Evolutionary conservation across 2,113 vertebrate genomes (phyloP).

Genomic region (Columbina picui): DNA sequence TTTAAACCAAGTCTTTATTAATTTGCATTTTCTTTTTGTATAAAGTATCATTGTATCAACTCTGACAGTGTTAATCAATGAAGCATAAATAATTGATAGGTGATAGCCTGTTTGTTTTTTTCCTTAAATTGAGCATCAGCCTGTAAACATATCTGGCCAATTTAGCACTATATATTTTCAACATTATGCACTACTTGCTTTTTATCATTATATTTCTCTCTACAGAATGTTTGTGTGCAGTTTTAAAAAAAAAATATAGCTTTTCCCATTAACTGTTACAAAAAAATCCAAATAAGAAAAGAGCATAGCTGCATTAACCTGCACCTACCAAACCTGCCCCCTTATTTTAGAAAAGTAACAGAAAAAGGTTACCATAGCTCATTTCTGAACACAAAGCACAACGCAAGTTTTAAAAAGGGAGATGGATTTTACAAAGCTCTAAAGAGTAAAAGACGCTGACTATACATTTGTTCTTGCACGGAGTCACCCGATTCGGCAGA

Average conservation of each 20-base stretch:
- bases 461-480: not conserved
- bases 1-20: not conserved
- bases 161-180: not conserved
- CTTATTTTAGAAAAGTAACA: not conserved
- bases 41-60: not conserved
- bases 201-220: not conserved
- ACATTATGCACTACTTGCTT: not conserved
- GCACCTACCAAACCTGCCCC: not conserved
- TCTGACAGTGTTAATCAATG: slow-evolving; percentile 4
- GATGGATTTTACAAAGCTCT: not conserved
- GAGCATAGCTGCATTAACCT: not conserved
- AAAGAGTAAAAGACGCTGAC: not conserved
- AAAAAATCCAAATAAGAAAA: not conserved
- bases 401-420: not conserved
- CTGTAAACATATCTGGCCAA: not conserved
- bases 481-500: not conserved
- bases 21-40: not conserved
- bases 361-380: not conserved
- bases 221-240: not conserved
- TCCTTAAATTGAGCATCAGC: not conserved
- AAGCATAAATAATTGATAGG: not conserved
- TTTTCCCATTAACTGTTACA: not conserved
- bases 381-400: not conserved
- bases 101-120: not conserved
- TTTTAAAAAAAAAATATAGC: not conserved